These are phyloP conservation scores for Gortyna flavago DNA, from an alignment of 2,888 invertebrate genomes.

Conservation along the genomic window DNA sequence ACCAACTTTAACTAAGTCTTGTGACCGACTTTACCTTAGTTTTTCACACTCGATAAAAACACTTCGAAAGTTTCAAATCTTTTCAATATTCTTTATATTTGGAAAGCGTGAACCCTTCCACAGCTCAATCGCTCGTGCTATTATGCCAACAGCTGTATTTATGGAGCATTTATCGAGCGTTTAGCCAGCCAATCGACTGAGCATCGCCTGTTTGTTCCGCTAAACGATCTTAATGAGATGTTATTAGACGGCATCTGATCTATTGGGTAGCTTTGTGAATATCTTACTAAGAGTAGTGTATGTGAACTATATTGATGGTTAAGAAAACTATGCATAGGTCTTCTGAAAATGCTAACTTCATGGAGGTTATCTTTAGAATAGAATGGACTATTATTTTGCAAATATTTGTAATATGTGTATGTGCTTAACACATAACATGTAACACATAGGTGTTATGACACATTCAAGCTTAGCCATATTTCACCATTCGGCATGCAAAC, in stretches of 20 bases:
- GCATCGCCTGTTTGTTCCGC: conserved; percentile 50
- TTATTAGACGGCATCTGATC: conserved; percentile 44
- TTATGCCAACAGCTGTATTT: conserved; percentile 42
- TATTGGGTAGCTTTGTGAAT: conserved; percentile 32
- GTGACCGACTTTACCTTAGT: background rate
- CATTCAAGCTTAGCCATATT: background rate
- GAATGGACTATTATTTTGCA: background rate
- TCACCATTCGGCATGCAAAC: background rate
- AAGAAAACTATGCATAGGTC: background rate
- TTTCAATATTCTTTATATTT: background rate
- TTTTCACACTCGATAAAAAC: background rate
- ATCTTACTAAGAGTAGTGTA: background rate
- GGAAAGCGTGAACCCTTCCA: background rate
- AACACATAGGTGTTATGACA: background rate
- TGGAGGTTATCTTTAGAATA: background rate
- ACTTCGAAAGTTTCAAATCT: too few species aligned
- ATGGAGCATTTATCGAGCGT: conserved; percentile 49
- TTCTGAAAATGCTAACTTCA: background rate
- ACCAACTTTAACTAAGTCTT: background rate
- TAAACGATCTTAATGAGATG: conserved; percentile 51
- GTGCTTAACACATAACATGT: too few species aligned
- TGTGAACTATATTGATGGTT: background rate
- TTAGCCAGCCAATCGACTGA: conserved; percentile 26
- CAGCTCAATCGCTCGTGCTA: conserved; percentile 44
- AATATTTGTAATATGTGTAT: background rate